Conservation (phyloP, 1,140 invertebrate species). For the Drosophila varians region DNA sequence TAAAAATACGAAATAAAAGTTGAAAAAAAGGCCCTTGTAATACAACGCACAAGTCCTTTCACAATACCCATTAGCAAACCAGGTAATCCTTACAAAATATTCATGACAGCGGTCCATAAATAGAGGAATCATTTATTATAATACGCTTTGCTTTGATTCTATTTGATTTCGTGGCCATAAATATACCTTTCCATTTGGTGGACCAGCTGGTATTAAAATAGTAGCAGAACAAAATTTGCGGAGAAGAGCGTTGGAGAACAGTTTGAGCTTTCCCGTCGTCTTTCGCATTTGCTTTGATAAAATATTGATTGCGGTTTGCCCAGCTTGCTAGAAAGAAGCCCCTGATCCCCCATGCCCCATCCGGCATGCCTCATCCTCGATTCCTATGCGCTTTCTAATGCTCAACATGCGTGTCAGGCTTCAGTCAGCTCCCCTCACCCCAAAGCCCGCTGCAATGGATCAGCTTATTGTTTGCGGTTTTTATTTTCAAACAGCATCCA, state of each 20-base stretch:
- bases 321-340: conserved; percentile 6
- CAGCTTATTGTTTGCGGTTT: conserved; percentile 64
- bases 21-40: too few relatives aligned
- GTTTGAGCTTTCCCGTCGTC: conserved; percentile 37
- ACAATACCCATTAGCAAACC: neutral
- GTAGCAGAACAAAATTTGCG: conserved; percentile 32
- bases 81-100: neutral
- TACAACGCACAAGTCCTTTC: neutral
- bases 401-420: conserved; percentile 67
- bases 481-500: conserved; percentile 32
- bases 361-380: neutral
- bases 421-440: neutral
- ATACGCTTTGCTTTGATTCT: neutral
- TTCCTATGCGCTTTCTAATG: conserved; percentile 41
- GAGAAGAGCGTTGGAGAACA: conserved; percentile 34
- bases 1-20: too few relatives aligned
- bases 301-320: conserved; percentile 75
- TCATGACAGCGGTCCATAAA: neutral
- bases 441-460: conserved; percentile 12
- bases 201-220: conserved; percentile 10
- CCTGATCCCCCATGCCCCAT: neutral
- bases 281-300: conserved; percentile 64
- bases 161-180: neutral
- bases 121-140: neutral
- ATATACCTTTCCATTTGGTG: neutral